Conservation (phyloP, 2,797 vertebrate species). For the Holocentrus rufus region DNA sequence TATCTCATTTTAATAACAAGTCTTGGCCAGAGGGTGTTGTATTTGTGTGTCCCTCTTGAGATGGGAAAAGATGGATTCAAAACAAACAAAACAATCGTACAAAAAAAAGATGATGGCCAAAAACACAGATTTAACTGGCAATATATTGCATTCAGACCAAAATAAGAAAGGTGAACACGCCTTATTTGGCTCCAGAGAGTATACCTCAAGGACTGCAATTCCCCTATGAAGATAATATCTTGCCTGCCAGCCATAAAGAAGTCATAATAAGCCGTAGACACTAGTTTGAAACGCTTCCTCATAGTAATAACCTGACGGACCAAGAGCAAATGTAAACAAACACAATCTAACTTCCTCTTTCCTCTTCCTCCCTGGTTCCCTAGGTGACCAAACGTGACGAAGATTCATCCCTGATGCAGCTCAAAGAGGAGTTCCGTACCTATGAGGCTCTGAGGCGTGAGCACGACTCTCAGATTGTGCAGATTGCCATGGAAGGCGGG, state of each 20-base stretch:
- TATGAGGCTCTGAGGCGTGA: slow-evolving; percentile 96
- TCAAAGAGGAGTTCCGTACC: slow-evolving; percentile 98
- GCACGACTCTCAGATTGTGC: slow-evolving; percentile 98
- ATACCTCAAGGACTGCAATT: neutral
- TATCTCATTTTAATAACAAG: too few relatives aligned
- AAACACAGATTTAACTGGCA: too few relatives aligned
- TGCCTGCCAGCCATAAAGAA: neutral
- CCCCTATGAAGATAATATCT: neutral
- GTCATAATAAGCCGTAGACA: neutral
- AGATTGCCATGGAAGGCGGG: slow-evolving; percentile 99
- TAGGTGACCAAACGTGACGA: slow-evolving; percentile 99
- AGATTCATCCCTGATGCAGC: slow-evolving; percentile 98
- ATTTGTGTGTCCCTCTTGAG: too few relatives aligned
- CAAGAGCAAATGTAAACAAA: neutral
- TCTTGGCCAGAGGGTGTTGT: too few relatives aligned
- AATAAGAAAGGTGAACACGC: too few relatives aligned
- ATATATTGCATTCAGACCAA: too few relatives aligned
- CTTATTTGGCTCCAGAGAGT: neutral
- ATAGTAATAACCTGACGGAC: neutral
- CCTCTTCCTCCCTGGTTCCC: neutral
- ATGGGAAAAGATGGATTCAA: too few relatives aligned
- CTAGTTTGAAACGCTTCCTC: neutral
- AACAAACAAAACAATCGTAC: too few relatives aligned
- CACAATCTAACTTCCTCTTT: neutral
- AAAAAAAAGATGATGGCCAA: too few relatives aligned